Base-by-base conservation (phyloP, 2,797 vertebrate species). In the Erpetoichthys calabaricus region DNA sequence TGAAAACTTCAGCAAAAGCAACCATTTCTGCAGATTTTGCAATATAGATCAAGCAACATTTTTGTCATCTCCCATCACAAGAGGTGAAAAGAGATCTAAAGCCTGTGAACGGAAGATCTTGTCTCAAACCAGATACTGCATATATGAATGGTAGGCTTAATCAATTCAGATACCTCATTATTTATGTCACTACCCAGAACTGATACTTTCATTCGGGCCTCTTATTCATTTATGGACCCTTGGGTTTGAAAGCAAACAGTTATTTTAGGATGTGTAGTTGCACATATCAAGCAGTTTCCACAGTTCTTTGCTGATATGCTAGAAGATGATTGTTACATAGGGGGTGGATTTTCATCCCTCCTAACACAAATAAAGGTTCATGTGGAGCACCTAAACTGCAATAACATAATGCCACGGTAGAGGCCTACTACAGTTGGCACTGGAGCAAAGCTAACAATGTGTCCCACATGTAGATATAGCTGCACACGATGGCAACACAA, bases 401-500 rank as follows among this genome's bases (percentile, higher is more conserved):
- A 41, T 0, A 4, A 25, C 8, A 60, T 51, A 54, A 59, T 7
- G 4, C 2, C 3, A 57, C 1, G 4, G 5, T 64, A 57, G 54
- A 3, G 53, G 58, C 42, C 61, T 25, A 56, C 61, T 46, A 45
- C 4, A 59, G 45, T 46, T 54, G 4, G 45, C 7, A 43, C 47
- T 47, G n/a, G n/a, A n/a, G n/a, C n/a, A n/a, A n/a, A n/a, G n/a
- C n/a, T n/a, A n/a, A 46, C 46, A 9, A 68, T 55, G 47, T 57
- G 55, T 3, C 65, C 60, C 3, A 60, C 10, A 3, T 57, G 70
- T 60, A 67, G 8, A 1, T 64, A 70, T 7, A 56, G 65, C 5
- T 63, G 62, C 44, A 59, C 59, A 8, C 51, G 60, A 56, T 69
- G 70, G 59, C 65, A 72, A 53, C 66, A 65, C 45, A 43, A 60